These are phyloP conservation scores for Glyphotaelius pellucidus DNA, from an alignment of 2,888 invertebrate species.

Conservation along the genomic window DNA sequence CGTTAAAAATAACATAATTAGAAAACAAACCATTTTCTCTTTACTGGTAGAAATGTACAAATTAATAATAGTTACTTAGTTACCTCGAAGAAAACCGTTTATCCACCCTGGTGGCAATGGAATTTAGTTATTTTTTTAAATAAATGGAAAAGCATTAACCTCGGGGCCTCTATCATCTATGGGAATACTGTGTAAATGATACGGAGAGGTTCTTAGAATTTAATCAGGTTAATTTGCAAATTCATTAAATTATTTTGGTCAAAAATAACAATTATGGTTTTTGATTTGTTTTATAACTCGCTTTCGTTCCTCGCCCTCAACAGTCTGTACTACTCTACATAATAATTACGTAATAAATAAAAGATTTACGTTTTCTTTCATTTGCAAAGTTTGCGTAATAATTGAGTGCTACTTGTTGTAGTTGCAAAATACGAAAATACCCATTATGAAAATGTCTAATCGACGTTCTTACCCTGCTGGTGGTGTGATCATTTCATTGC, in stretches of 20 bases:
- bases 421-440: neutral
- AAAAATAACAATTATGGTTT: neutral
- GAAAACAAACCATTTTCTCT: neutral
- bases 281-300: neutral
- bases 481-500: neutral
- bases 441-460: neutral
- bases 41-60: neutral
- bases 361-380: neutral
- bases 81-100: no score
- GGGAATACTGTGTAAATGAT: no score
- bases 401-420: neutral
- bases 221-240: neutral
- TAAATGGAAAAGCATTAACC: no score
- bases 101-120: no score
- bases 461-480: neutral
- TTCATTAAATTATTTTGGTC: neutral
- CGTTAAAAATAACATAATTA: neutral
- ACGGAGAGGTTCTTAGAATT: neutral
- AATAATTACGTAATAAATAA: neutral
- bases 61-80: neutral
- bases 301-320: neutral
- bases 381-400: neutral
- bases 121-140: no score
- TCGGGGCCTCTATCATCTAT: no score
- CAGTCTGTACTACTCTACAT: neutral